phyloP scores from a whole-genome alignment of 2,888 invertebrate genomes.

The Penaeus monodon region DNA sequence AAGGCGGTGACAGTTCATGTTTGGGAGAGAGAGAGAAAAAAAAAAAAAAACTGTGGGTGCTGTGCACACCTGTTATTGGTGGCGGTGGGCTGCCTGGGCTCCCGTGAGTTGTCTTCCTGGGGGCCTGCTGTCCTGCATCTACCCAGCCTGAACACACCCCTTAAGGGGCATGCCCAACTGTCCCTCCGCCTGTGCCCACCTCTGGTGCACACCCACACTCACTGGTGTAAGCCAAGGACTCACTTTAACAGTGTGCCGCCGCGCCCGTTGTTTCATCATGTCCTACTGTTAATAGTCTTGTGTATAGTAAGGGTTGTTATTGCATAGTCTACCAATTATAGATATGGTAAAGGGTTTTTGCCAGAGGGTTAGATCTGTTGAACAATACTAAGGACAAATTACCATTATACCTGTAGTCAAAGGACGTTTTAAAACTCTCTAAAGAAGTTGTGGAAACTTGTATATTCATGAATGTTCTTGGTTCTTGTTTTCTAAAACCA shows the following conservation, averaged over 20 bases:
- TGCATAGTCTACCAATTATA: conserved; percentile 66
- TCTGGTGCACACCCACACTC: conserved; percentile 57
- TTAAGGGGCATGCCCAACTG: conserved; percentile 52
- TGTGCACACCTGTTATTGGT: conserved; percentile 39
- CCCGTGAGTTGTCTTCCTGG: conserved; percentile 58
- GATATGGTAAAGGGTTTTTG: conserved; percentile 65
- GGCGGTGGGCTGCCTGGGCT: conserved; percentile 42
- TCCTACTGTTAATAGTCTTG: conserved; percentile 66
- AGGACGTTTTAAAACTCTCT: conserved; percentile 61
- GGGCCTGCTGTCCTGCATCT: conserved; percentile 56
- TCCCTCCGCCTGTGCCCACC: conserved; percentile 37
- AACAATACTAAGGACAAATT: conserved; percentile 65
- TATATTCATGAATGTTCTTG: conserved; percentile 65
- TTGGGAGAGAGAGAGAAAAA: conserved; percentile 27
- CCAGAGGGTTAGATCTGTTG: conserved; percentile 66
- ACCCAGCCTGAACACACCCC: conserved; percentile 55
- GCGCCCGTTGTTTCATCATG: conserved; percentile 65
- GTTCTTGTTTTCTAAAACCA: conserved; percentile 65
- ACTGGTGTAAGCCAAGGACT: conserved; percentile 62
- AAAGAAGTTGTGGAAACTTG: conserved; percentile 65
- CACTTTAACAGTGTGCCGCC: conserved; percentile 60
- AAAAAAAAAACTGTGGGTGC: conserved; percentile 57
- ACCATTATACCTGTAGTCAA: conserved; percentile 65
- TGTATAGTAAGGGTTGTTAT: conserved; percentile 66
- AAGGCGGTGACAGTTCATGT: conserved; percentile 51